These are phyloP conservation scores for Platyscapa corneri DNA, from an alignment of 1,140 invertebrate species.

Conservation along the genomic window DNA sequence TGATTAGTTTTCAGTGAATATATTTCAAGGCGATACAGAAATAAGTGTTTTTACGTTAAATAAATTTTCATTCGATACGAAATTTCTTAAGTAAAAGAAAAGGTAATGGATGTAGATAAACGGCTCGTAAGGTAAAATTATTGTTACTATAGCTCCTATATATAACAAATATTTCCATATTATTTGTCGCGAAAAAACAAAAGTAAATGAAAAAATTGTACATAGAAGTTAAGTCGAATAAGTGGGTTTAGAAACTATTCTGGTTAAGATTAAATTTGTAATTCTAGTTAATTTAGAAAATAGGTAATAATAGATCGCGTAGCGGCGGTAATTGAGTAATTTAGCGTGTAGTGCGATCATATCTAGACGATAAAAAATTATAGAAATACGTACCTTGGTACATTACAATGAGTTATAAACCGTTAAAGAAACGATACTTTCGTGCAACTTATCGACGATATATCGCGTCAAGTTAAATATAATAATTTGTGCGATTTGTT, in stretches of 20 bases:
- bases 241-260: not conserved
- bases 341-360: not conserved
- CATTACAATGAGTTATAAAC: not conserved
- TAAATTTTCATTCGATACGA: not conserved
- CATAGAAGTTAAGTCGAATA: not conserved
- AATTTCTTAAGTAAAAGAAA: not conserved
- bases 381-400: not conserved
- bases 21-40: not conserved
- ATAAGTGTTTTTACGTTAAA: not conserved
- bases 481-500: not conserved
- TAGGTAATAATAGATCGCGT: not conserved
- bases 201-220: not conserved
- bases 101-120: not conserved
- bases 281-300: not conserved
- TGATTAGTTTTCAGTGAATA: too few species aligned
- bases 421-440: not conserved
- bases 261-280: not conserved
- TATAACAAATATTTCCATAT: not conserved
- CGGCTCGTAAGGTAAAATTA: not conserved
- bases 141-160: not conserved
- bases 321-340: not conserved
- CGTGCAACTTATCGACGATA: not conserved
- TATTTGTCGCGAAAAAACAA: not conserved
- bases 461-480: not conserved
- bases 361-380: not conserved